Percentiles rank a stretch among this genome's conserved stretches.
Conservation (phyloP, 2,888 invertebrate species). For the Microchrysa polita region DNA sequence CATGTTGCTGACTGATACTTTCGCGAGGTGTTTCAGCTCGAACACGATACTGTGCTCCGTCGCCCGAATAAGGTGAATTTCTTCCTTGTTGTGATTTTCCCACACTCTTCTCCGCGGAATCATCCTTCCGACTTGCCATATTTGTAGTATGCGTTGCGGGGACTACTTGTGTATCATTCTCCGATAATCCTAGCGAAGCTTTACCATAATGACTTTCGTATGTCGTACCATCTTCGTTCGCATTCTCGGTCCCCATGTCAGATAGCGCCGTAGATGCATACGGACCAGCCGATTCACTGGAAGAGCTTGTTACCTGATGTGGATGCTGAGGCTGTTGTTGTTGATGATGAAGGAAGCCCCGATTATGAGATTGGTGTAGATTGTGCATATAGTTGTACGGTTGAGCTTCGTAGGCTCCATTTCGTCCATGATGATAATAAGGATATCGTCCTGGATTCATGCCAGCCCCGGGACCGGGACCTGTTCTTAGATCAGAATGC, state of each 20-base stretch:
- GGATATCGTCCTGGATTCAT: background rate
- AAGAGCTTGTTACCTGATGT: background rate
- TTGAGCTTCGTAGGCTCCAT: constrained; percentile 21
- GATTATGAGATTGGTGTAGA: constrained; percentile 6
- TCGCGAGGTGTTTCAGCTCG: constrained; percentile 14
- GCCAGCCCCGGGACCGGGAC: background rate
- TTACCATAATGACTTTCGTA: constrained; percentile 8
- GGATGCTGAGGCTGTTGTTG: background rate
- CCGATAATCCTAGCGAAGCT: background rate
- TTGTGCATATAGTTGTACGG: constrained; percentile 21
- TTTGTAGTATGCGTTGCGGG: background rate
- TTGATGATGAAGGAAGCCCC: constrained; percentile 9
- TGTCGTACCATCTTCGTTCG: constrained; percentile 6
- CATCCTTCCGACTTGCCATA: background rate
- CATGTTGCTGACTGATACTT: constrained; percentile 17
- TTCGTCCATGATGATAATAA: constrained; percentile 10
- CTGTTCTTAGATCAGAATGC: background rate
- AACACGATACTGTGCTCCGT: constrained; percentile 15
- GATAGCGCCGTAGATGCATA: constrained; percentile 19
- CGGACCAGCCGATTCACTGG: constrained; percentile 8
- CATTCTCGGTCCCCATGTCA: constrained; percentile 16
- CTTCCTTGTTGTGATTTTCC: background rate
- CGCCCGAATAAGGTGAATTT: background rate
- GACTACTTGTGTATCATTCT: background rate
- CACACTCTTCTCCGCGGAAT: background rate